A percentile compares a stretch with the other conserved stretches of the same genome.
phyloP scores from a whole-genome alignment of 2,797 vertebrate species.

The Acrocephalus scirpaceus region DNA sequence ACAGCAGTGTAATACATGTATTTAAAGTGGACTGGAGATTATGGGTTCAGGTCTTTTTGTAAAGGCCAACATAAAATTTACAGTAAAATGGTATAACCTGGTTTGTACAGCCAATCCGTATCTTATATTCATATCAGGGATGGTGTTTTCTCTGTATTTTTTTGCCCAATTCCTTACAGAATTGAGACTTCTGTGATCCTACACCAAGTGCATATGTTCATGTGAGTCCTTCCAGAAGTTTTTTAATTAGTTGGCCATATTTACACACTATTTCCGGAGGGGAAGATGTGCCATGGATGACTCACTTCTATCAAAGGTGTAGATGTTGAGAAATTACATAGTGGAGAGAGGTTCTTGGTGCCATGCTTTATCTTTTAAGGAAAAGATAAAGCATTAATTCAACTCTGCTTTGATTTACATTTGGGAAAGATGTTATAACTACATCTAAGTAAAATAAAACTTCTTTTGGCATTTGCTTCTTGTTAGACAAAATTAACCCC shows the following conservation, averaged over 20 bases:
- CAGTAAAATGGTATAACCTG: background rate
- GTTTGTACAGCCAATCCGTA: background rate
- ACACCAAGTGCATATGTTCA: background rate
- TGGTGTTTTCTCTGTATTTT: background rate
- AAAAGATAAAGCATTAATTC: background rate
- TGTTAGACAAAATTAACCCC: background rate
- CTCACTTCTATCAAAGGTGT: background rate
- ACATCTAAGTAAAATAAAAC: background rate
- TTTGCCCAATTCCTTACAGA: background rate
- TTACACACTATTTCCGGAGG: background rate
- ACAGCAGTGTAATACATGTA: background rate
- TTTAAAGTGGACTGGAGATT: background rate
- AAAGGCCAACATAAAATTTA: background rate
- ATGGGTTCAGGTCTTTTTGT: background rate
- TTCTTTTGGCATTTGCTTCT: background rate
- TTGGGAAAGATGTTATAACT: background rate
- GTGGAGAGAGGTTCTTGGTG: background rate
- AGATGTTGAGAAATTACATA: background rate
- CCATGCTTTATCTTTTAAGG: background rate
- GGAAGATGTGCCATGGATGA: background rate
- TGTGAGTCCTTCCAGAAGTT: background rate
- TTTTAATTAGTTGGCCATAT: background rate
- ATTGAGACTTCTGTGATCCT: background rate
- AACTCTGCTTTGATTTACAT: background rate
- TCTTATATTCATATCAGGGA: background rate